A percentile compares a stretch with the other conserved stretches of the same genome.
phyloP scores from a whole-genome alignment of 2,113 vertebrate genomes.

The Anhinga rufa region DNA sequence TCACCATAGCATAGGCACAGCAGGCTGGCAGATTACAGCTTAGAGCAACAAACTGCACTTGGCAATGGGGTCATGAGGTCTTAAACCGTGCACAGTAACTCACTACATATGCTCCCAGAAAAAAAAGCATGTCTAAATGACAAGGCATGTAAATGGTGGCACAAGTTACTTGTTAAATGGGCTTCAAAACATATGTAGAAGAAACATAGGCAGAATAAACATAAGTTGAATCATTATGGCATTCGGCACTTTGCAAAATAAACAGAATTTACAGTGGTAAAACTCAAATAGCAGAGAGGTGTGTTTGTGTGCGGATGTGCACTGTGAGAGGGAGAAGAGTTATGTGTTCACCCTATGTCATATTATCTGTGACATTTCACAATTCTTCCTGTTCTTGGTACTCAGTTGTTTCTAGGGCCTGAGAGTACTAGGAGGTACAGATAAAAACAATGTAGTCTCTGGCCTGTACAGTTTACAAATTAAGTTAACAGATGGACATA shows the following conservation, averaged over 20 bases:
- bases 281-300: background rate
- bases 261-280: background rate
- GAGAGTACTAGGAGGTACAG: background rate
- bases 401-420: background rate
- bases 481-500: background rate
- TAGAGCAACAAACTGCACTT: background rate
- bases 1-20: background rate
- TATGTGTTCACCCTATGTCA: background rate
- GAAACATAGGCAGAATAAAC: background rate
- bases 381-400: background rate
- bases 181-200: background rate
- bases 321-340: background rate
- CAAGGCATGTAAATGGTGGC: background rate
- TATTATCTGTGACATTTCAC: background rate
- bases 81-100: accelerated
- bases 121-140: background rate
- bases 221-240: background rate
- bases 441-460: background rate
- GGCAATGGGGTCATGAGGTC: background rate
- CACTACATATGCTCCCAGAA: accelerated
- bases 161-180: background rate
- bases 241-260: background rate
- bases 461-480: background rate
- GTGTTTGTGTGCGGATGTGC: background rate
- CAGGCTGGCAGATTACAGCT: background rate